Percentiles rank a stretch among this genome's conserved stretches.
Conservation (phyloP, 2,888 invertebrate species). For the Hedychridium roseum region DNA sequence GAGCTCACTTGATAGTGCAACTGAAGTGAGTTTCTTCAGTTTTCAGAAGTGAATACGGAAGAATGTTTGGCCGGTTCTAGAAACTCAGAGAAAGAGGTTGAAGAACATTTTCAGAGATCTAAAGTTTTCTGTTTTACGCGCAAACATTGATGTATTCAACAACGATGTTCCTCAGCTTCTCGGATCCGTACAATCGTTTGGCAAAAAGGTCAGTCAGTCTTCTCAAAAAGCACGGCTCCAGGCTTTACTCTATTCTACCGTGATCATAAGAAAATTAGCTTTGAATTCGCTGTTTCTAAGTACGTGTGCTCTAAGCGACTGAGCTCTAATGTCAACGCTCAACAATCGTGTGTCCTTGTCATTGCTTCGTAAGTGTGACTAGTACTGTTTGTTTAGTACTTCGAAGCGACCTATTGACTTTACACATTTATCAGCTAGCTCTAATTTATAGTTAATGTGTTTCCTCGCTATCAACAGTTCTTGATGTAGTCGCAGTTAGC, state of each 20-base stretch:
- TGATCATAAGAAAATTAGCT: too few relatives aligned
- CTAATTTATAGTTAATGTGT: too few relatives aligned
- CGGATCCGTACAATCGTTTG: too few relatives aligned
- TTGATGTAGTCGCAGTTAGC: too few relatives aligned
- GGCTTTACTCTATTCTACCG: slow-evolving; percentile 5
- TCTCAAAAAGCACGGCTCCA: slow-evolving; percentile 13
- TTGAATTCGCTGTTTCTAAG: too few relatives aligned
- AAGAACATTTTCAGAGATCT: too few relatives aligned
- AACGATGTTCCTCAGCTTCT: too few relatives aligned
- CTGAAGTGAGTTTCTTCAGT: too few relatives aligned
- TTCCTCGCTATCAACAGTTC: too few relatives aligned
- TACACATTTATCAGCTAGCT: slow-evolving; percentile 19
- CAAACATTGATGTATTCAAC: too few relatives aligned
- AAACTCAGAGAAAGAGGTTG: too few relatives aligned
- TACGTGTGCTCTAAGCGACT: slow-evolving; percentile 23
- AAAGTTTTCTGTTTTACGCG: too few relatives aligned
- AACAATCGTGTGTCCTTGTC: slow-evolving; percentile 26
- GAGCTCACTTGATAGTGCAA: slow-evolving; percentile 17
- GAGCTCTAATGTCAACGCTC: slow-evolving; percentile 24
- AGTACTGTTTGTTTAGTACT: slow-evolving; percentile 40
- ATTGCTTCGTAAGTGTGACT: slow-evolving; percentile 33
- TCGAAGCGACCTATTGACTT: slow-evolving; percentile 33
- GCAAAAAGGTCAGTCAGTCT: slow-evolving; percentile 35
- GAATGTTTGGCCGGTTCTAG: slow-evolving; percentile 1
- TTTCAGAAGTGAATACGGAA: background rate